Conservation (phyloP, 2,113 vertebrate species). For the Gymnarchus niloticus region DNA sequence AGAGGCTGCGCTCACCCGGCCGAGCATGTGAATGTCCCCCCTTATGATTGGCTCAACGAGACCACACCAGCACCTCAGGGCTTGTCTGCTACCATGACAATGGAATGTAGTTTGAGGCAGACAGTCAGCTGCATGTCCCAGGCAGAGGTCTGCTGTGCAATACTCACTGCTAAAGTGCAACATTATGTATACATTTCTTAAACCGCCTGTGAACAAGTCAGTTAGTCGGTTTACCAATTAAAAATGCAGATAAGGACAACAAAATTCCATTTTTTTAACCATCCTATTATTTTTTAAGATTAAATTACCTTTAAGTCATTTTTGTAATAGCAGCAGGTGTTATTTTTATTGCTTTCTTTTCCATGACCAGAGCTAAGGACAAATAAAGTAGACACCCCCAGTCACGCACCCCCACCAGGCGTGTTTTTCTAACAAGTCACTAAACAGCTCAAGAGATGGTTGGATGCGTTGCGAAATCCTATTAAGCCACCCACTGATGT, state of each 20-base stretch:
- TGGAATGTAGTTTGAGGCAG: too few relatives aligned
- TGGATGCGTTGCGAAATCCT: conserved; percentile 56
- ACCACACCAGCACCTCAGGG: neutral
- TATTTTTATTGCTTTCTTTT: neutral
- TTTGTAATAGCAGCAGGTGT: neutral
- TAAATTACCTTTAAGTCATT: neutral
- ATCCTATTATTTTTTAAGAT: neutral
- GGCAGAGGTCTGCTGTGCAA: too few relatives aligned
- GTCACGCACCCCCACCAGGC: conserved; percentile 32
- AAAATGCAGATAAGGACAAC: too few relatives aligned
- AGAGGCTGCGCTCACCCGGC: neutral
- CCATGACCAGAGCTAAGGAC: neutral
- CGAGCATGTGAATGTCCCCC: neutral
- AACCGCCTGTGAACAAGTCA: neutral
- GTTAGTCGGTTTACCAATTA: neutral
- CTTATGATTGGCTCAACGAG: neutral
- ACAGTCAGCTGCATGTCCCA: too few relatives aligned
- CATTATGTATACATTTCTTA: neutral
- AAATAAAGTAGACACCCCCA: conserved; percentile 30
- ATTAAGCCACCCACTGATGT: conserved; percentile 51
- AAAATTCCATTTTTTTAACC: neutral
- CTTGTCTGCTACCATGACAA: neutral
- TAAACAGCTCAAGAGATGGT: conserved; percentile 56
- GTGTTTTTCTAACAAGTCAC: conserved; percentile 32
- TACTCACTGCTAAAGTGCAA: too few relatives aligned